Conservation (phyloP, 2,797 vertebrate species). For the Anguilla megastoma region DNA sequence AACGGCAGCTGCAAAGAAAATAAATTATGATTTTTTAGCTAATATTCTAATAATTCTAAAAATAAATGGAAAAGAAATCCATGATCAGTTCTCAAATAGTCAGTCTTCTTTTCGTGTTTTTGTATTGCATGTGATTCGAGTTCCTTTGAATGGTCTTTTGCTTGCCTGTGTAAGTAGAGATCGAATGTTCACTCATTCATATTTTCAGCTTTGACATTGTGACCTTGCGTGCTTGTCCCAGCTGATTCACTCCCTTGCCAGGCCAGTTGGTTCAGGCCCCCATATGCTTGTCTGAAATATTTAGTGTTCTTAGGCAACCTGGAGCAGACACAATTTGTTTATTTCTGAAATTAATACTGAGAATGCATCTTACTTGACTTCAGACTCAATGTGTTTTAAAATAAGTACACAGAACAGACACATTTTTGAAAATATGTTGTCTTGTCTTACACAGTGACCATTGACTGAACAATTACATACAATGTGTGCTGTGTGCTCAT, state of each 20-base stretch:
- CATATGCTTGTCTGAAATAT: slow-evolving; percentile 11
- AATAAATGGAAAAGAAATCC: neutral
- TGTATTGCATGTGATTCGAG: neutral
- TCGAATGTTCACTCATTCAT: neutral
- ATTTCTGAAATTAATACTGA: neutral
- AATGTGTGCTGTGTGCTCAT: neutral
- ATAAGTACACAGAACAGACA: neutral
- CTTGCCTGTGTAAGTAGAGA: slow-evolving; percentile 2
- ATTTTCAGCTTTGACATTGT: neutral
- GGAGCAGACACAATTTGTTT: neutral
- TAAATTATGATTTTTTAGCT: neutral
- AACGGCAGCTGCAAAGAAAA: neutral
- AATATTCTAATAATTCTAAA: no score
- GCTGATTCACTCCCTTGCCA: neutral
- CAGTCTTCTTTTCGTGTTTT: neutral
- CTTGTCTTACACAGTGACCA: neutral
- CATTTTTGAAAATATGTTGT: neutral
- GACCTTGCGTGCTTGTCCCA: neutral
- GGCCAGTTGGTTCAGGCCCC: slow-evolving; percentile 13
- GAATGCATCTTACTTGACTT: neutral
- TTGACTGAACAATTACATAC: neutral
- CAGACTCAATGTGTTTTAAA: neutral
- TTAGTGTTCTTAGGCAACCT: neutral
- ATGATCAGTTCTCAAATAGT: neutral
- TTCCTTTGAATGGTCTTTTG: neutral